These are phyloP conservation scores for Anticlea derivata DNA, from an alignment of 2,888 invertebrate species.

Conservation along the genomic window DNA sequence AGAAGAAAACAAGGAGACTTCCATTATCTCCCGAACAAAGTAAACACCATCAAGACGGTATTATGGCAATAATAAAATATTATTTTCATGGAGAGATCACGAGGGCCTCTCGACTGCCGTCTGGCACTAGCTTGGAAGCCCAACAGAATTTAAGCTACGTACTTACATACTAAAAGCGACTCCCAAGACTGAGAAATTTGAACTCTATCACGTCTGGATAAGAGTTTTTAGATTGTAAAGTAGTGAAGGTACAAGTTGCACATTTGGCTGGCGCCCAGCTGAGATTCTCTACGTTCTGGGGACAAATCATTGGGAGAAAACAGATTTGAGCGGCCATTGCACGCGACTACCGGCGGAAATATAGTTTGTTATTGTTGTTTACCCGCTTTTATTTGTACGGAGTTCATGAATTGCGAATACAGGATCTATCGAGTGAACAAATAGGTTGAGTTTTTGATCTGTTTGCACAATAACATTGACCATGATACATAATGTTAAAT, in stretches of 20 bases:
- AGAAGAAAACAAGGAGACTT: slow-evolving; percentile 28
- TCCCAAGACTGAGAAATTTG: slow-evolving; percentile 27
- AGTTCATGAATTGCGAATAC: slow-evolving; percentile 42
- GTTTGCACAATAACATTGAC: neutral
- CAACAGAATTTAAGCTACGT: slow-evolving; percentile 68
- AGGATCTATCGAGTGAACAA: slow-evolving; percentile 41
- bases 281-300: slow-evolving; percentile 74
- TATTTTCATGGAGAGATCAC: slow-evolving; percentile 74
- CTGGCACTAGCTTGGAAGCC: slow-evolving; percentile 58
- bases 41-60: slow-evolving; percentile 53
- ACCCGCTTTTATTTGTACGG: slow-evolving; percentile 46
- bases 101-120: slow-evolving; percentile 60
- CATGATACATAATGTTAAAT: too few relatives aligned
- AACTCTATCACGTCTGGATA: slow-evolving; percentile 40
- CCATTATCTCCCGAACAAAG: slow-evolving; percentile 44
- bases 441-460: slow-evolving; percentile 31
- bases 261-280: slow-evolving; percentile 78
- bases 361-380: slow-evolving; percentile 67
- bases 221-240: slow-evolving; percentile 24
- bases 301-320: slow-evolving; percentile 82
- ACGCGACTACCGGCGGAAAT: slow-evolving; percentile 55
- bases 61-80: slow-evolving; percentile 71
- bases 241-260: slow-evolving; percentile 56
- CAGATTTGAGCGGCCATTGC: slow-evolving; percentile 77
- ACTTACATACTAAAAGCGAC: slow-evolving; percentile 49